phyloP scores from a whole-genome alignment of 1,140 invertebrate species.

The Lepidurus couesii region DNA sequence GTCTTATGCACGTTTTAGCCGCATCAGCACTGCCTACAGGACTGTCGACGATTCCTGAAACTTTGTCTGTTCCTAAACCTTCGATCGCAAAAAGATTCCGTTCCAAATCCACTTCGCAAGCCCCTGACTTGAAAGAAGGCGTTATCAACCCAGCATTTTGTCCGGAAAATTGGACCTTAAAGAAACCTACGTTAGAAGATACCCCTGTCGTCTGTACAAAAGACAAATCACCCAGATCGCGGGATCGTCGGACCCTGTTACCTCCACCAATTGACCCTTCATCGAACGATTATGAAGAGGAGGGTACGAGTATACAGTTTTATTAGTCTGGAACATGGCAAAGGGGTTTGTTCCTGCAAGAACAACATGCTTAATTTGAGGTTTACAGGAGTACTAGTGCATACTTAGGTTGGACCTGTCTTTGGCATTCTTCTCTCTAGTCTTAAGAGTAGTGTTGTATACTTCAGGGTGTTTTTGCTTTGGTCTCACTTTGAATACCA shows the following conservation, averaged over 20 bases:
- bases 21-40: slow-evolving; percentile 9
- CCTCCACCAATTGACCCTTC: not conserved
- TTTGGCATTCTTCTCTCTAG: not conserved
- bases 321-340: not conserved
- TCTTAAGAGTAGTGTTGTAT: not conserved
- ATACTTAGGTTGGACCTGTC: too few species aligned
- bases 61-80: not conserved
- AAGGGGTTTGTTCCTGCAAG: not conserved
- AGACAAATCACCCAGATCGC: not conserved
- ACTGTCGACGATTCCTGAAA: not conserved
- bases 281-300: not conserved
- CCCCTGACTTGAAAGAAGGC: slow-evolving; percentile 20
- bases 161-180: not conserved
- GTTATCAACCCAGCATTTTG: slow-evolving; percentile 15
- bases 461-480: not conserved
- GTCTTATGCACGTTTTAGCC: slow-evolving; percentile 2
- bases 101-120: slow-evolving; percentile 25
- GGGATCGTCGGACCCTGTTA: not conserved
- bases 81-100: not conserved
- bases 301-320: not conserved
- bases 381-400: not conserved
- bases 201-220: not conserved
- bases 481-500: not conserved
- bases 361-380: not conserved
- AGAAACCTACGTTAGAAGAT: slow-evolving; percentile 26